phyloP scores from a whole-genome alignment of 1,140 invertebrate species.

The Mamestra configurata region DNA sequence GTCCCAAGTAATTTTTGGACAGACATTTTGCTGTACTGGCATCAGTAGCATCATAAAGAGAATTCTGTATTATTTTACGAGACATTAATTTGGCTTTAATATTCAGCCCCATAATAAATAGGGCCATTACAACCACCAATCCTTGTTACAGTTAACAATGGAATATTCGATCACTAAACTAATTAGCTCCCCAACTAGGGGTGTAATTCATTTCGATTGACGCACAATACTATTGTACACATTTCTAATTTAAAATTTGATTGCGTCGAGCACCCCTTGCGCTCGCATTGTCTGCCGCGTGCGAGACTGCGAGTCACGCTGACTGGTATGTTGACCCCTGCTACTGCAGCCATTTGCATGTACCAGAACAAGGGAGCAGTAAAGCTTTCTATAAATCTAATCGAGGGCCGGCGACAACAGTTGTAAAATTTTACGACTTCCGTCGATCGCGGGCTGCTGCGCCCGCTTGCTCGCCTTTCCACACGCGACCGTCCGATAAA shows the following conservation, averaged over 20 bases:
- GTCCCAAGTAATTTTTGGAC: not conserved
- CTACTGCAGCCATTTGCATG: constrained; percentile 55
- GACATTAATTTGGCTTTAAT: not conserved
- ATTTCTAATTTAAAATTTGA: constrained; percentile 77
- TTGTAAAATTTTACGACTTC: constrained; percentile 68
- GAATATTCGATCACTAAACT: constrained; percentile 57
- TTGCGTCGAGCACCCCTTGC: constrained; percentile 60
- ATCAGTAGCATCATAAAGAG: not conserved
- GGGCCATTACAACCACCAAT: constrained; percentile 24
- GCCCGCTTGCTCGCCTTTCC: constrained; percentile 20
- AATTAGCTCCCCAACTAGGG: constrained; percentile 66
- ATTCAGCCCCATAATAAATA: not conserved
- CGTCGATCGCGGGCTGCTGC: constrained; percentile 50
- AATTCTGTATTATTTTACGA: not conserved
- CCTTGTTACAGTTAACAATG: constrained; percentile 28
- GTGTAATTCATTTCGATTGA: constrained; percentile 66
- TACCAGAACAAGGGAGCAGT: constrained; percentile 45
- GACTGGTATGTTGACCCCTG: constrained; percentile 51
- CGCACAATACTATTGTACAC: constrained; percentile 67
- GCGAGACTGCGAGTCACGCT: constrained; percentile 9
- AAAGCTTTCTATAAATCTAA: constrained; percentile 61
- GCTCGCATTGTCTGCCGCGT: not conserved
- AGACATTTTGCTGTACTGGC: too few species aligned
- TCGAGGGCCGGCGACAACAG: constrained; percentile 56
- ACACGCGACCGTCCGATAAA: not conserved